Percentiles rank a stretch among this genome's conserved stretches.
phyloP scores from a whole-genome alignment of 2,113 vertebrate species.

The Labeo catla region DNA sequence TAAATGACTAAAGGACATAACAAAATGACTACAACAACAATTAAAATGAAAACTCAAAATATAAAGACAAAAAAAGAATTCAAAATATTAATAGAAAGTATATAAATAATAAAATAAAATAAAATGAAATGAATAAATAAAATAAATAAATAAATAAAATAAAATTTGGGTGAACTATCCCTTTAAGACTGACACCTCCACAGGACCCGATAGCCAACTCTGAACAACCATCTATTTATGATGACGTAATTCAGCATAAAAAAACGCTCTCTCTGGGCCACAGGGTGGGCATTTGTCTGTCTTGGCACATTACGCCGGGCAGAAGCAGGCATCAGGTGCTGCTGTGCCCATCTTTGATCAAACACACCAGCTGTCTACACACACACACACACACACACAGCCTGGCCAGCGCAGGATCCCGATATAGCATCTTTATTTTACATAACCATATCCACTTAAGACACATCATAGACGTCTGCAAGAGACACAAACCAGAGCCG shows the following conservation, averaged over 20 bases:
- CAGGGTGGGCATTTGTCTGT: slow-evolving; percentile 19
- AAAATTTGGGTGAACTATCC: neutral
- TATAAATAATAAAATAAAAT: too few species aligned
- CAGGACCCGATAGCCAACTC: neutral
- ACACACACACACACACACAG: neutral
- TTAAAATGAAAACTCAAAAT: too few species aligned
- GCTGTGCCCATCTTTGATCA: slow-evolving; percentile 1
- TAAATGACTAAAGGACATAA: too few species aligned
- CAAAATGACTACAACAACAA: too few species aligned
- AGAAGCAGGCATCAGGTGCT: slow-evolving; percentile 37
- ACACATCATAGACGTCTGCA: neutral
- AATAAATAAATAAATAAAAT: neutral
- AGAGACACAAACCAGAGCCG: neutral
- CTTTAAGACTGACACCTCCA: neutral
- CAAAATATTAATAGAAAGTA: too few species aligned
- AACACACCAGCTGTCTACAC: slow-evolving; percentile 11
- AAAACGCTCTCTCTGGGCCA: neutral
- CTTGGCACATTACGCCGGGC: slow-evolving; percentile 11
- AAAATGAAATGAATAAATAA: too few species aligned
- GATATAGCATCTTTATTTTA: slow-evolving; percentile 11
- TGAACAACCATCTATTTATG: too few species aligned
- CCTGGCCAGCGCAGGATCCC: neutral
- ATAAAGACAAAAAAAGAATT: too few species aligned
- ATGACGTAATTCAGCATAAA: neutral
- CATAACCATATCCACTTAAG: slow-evolving; percentile 1